Evolutionary conservation across 2,113 vertebrate genomes (phyloP), one percentile per base, ranked within the genome.

Genomic region (Macrotus californicus): DNA sequence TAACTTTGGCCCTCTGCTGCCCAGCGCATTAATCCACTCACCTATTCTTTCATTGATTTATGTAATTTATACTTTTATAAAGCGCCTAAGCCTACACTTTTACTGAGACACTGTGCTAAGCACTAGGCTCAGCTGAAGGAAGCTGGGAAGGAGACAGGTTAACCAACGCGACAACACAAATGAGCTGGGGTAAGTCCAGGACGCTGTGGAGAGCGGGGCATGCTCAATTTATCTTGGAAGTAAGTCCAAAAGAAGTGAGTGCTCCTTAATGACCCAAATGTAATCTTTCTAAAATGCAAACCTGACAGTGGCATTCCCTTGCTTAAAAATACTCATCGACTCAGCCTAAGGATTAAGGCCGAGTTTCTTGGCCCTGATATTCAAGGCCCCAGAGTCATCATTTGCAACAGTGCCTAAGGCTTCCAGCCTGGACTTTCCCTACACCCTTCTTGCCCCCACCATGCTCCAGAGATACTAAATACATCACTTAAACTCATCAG

Each of bases 241-340:
- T 22, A 88, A 83, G 19, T 89, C 64, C 39, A 73, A 54, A 87
- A 83, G 54, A 48, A 34, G 67, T 34, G 72, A 94, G 29, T 46
- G 79, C 16, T 91, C 43, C 46, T 90, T 94, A 72, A 39, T 43
- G 69, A 92, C 29, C 13, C 61, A 92, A 61, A 21, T 18, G 50
- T 81, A 80, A 87, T 56, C 64, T 94, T 95, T 92, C 39, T 56
- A 89, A 95, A 92, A 94, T 64, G 21, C 66, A 90, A 87, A 56
- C 22, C 54, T 50, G 70, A 46, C 50, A 54, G 50, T 10, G n/a
- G n/a, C 56, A 54, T 80, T 76, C 24, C 31, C 14, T 87, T 87
- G 77, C 70, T 93, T 94, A 80, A 94, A 88, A 95, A 94, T 26
- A 87, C 54, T 81, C 41, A 94, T 9, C 86, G 92, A 61, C 43